A percentile compares a stretch with the other conserved stretches of the same genome.
Conservation (phyloP, 2,888 invertebrate species). For the Morinoia aosen region DNA sequence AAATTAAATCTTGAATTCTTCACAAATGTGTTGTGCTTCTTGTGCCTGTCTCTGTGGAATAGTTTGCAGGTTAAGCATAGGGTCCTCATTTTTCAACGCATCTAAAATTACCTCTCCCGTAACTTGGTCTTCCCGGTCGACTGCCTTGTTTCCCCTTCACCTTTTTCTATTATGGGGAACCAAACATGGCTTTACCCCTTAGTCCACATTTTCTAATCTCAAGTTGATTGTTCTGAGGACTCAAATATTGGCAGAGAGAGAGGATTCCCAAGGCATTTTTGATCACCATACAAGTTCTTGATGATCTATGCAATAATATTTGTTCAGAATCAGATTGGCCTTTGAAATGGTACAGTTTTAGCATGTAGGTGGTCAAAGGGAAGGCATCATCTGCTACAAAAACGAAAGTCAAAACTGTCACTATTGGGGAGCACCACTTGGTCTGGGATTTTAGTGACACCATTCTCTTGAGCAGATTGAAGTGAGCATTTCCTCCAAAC, state of each 20-base stretch:
- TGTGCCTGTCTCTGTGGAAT: not conserved
- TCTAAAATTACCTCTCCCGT: not conserved
- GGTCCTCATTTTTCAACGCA: not conserved
- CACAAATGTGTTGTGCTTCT: not conserved
- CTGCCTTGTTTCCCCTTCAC: too few relatives aligned
- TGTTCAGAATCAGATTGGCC: not conserved
- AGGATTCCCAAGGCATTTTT: slow-evolving; percentile 1
- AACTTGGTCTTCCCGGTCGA: not conserved
- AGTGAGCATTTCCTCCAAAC: not conserved
- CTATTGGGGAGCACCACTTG: not conserved
- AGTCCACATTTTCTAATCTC: not conserved
- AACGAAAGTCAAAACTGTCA: not conserved
- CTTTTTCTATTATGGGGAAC: too few relatives aligned
- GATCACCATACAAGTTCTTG: not conserved
- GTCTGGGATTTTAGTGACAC: not conserved
- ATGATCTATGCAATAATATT: not conserved
- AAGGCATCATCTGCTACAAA: not conserved
- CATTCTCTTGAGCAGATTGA: not conserved
- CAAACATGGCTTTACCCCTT: too few relatives aligned
- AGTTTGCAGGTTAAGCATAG: not conserved
- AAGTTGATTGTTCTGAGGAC: not conserved
- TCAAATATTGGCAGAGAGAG: not conserved
- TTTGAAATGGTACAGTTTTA: not conserved
- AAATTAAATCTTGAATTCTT: not conserved
- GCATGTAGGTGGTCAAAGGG: not conserved